A percentile compares a stretch with the other conserved stretches of the same genome.
phyloP scores from a whole-genome alignment of 2,888 invertebrate species.

The Cyaniris semiargus region DNA sequence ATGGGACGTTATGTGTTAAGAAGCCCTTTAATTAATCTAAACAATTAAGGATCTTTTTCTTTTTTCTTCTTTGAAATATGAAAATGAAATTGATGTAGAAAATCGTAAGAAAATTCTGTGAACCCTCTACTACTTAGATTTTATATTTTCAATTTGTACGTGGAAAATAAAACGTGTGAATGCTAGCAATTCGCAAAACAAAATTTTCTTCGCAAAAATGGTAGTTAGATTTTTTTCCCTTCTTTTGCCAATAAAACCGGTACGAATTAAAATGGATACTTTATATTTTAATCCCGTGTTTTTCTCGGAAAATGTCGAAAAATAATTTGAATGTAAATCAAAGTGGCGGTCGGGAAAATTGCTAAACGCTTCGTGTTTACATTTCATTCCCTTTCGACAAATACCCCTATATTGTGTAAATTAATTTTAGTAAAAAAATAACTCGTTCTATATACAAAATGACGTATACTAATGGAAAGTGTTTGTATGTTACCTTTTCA shows the following conservation, averaged over 20 bases:
- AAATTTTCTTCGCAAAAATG: background rate
- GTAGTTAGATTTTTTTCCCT: background rate
- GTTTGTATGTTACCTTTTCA: too few species aligned
- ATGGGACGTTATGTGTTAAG: too few species aligned
- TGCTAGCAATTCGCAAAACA: background rate
- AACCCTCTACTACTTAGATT: background rate
- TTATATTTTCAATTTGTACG: background rate
- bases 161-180: background rate
- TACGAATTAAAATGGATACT: background rate
- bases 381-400: background rate
- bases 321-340: slow-evolving; percentile 6
- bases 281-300: background rate
- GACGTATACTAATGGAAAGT: too few species aligned
- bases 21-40: too few species aligned
- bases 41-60: background rate
- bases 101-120: background rate
- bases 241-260: background rate
- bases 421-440: background rate
- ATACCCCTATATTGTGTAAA: background rate
- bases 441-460: background rate
- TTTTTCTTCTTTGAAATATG: background rate
- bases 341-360: background rate
- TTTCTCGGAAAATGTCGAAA: background rate
- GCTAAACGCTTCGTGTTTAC: background rate
- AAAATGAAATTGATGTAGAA: background rate